These are phyloP conservation scores for Brenthis ino DNA, from an alignment of 2,888 invertebrate genomes.

Conservation along the genomic window DNA sequence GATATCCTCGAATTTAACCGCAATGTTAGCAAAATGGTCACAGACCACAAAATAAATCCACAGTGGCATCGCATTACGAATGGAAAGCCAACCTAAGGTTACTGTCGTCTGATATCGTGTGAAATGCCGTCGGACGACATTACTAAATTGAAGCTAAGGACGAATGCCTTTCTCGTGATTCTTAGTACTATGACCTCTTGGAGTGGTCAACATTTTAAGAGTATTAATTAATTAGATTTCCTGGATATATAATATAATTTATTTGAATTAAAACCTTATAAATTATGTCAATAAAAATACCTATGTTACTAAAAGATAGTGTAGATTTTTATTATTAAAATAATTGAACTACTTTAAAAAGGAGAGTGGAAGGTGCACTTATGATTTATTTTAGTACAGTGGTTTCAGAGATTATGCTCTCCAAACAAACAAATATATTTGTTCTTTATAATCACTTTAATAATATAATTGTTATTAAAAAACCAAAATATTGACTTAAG, in stretches of 20 bases:
- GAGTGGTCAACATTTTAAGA: slow-evolving; percentile 15
- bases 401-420: too few relatives aligned
- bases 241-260: not conserved
- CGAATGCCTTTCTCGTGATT: slow-evolving; percentile 35
- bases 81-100: slow-evolving; percentile 22
- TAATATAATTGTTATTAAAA: too few relatives aligned
- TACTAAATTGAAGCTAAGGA: slow-evolving; percentile 34
- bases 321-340: too few relatives aligned
- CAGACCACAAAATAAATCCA: slow-evolving; percentile 2
- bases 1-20: not conserved
- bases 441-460: too few relatives aligned
- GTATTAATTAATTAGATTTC: not conserved
- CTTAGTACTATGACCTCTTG: slow-evolving; percentile 17
- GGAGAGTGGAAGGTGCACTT: too few relatives aligned
- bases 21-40: not conserved
- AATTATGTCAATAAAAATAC: too few relatives aligned
- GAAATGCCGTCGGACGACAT: slow-evolving; percentile 35
- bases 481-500: too few relatives aligned
- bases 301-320: too few relatives aligned
- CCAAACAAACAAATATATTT: too few relatives aligned
- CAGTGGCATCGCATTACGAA: slow-evolving; percentile 18
- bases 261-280: too few relatives aligned
- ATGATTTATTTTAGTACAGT: too few relatives aligned
- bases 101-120: slow-evolving; percentile 23
- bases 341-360: too few relatives aligned